Base-by-base conservation (phyloP, 2,797 vertebrate genomes). In the Capromys pilorides region DNA sequence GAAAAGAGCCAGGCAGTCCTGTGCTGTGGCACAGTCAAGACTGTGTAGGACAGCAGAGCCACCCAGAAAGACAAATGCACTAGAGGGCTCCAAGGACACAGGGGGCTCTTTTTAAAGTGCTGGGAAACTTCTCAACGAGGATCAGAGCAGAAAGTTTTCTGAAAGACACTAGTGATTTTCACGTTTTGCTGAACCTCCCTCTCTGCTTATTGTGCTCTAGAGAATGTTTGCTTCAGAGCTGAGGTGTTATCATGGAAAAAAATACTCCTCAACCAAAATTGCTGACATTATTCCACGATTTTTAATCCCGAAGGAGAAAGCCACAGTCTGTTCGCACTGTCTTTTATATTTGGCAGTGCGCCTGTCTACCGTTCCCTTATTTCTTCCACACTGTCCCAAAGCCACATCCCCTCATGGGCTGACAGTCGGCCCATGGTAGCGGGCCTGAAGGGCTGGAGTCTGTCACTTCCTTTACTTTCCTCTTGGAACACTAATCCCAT, bases 241-340 rank as follows among this genome's bases (percentile, higher is more conserved):
- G n/a, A 95, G 36, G 49, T 69, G 71, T 92, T 1, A 0, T 66
- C 54, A 83, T 49, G 24, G 90, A 75, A 92, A 84, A 75, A 33
- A 81, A 19, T 33, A 22, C 1, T 84, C 59, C 16, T 64, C 39
- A 89, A n/a, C 33, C 41, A 73, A 33, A 88, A 22, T 11, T 41
- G 59, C 64, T 51, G 39, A 77, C 36, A 73, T 64, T 64, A 69
- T 7, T 1, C 26, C 8, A 66, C 21, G 36, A 39, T 66, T 83
- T 71, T 6, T 79, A 75, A 83, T 18, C 19, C 57, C n/a, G 26
- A 87, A 67, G 39, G 91, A 93, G 67, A 88, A 94, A 75, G 45
- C 33, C n/a, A 61, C 12, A 26, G 54, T 49, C 59, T 59, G 61
- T 84, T 87, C 57, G 45, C 39, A 69, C 16, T 31, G 5, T 71